Percentiles rank a stretch among this genome's conserved stretches.
phyloP scores from a whole-genome alignment of 2,113 vertebrate genomes.

The Dromaius novaehollandiae region DNA sequence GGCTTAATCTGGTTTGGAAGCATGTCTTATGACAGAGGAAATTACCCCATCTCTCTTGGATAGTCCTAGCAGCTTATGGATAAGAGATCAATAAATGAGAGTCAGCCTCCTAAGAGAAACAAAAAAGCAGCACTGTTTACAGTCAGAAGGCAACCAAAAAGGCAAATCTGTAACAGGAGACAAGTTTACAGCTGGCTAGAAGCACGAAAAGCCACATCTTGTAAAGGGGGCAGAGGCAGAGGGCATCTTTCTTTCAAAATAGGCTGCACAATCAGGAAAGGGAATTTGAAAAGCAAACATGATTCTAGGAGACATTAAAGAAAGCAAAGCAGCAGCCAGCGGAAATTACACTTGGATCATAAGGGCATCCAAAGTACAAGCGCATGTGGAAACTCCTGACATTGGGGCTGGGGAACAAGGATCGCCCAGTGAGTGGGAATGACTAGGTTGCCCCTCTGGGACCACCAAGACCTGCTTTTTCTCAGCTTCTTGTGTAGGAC shows the following conservation, averaged over 20 bases:
- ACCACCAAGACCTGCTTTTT: background rate
- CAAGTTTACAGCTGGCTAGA: background rate
- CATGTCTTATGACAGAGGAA: background rate
- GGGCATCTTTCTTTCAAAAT: conserved; percentile 8
- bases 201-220: background rate
- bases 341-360: background rate
- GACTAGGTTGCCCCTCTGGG: background rate
- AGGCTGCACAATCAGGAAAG: conserved; percentile 2
- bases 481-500: background rate
- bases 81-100: background rate
- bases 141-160: conserved; percentile 7
- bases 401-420: background rate
- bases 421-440: background rate
- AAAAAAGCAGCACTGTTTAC: background rate
- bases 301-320: background rate
- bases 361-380: background rate
- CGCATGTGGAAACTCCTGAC: background rate
- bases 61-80: background rate
- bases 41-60: background rate
- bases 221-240: background rate
- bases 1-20: background rate
- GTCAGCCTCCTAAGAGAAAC: background rate
- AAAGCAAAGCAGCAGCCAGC: background rate
- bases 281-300: background rate
- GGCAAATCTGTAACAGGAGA: conserved; percentile 8